Conservation (phyloP, 2,113 vertebrate species). For the Peromyscus leucopus region DNA sequence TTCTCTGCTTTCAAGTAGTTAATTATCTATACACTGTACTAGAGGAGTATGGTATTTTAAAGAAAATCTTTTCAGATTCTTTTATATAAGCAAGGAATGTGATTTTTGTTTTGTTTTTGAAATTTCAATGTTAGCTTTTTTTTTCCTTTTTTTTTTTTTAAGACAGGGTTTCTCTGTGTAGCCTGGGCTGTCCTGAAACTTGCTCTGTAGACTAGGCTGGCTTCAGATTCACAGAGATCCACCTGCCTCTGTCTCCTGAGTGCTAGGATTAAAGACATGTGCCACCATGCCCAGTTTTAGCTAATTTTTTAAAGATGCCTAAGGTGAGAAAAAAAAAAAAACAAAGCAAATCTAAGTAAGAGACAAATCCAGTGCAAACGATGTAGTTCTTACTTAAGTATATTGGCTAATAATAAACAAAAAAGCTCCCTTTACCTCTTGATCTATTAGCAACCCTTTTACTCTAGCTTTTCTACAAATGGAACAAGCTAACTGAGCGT, state of each 20-base stretch:
- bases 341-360: not conserved
- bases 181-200: not conserved
- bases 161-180: not conserved
- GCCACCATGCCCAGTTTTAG: not conserved
- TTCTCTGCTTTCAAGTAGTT: constrained; percentile 44
- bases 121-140: constrained; percentile 29
- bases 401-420: not conserved
- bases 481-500: not conserved
- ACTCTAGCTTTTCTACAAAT: not conserved
- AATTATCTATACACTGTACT: constrained; percentile 2
- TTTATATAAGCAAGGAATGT: constrained; percentile 37
- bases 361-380: not conserved
- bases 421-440: constrained; percentile 11
- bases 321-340: not conserved
- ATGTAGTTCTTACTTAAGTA: not conserved
- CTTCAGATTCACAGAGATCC: not conserved
- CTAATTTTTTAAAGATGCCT: not conserved
- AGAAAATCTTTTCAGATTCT: constrained; percentile 23
- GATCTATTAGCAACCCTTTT: not conserved
- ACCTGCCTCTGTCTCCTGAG: not conserved
- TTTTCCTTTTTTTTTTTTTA: not conserved
- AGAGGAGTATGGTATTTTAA: constrained; percentile 29
- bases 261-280: not conserved
- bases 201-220: not conserved
- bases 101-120: constrained; percentile 45